Base-by-base conservation (phyloP, 2,113 vertebrate species). In the Epinephelus moara region DNA sequence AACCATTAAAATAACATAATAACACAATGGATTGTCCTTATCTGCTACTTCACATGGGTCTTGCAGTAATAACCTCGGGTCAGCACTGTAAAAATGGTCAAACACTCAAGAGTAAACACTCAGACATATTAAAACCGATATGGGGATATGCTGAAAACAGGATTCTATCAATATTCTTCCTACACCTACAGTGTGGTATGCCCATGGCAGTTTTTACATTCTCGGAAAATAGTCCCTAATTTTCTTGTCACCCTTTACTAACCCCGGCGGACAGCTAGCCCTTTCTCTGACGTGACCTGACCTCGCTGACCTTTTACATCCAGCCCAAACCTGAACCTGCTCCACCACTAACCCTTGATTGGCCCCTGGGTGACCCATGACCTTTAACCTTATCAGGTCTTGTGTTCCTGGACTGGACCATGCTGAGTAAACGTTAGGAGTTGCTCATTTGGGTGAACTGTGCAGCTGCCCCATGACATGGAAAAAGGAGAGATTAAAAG, bases 301-400 rank as follows among this genome's bases (percentile, higher is more conserved):
- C 80, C 85, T 15, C 6, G 0, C 37, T 88, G 70, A 77, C 86
- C 85, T 87, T 69, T 77, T 80, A 68, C 70, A 47, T 76, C 74
- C 69, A 68, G 61, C 67, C 71, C 80, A 87, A 91, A 91, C 81
- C 85, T 88, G 82, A 89, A 90, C 87, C 91, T 74, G 81, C 81
- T 72, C 60, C 52, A 63, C 47, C 60, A 56, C 81, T 82, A 80
- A 89, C 74, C 70, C 53, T 75, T 90, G 75, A 84, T 84, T 89
- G 80, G 80, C 83, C 85, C 70, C 76, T 84, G 64, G 52, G 75
- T 90, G 90, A 91, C 85, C 85, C 19, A 11, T 81, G 85, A 89
- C 85, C 90, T 89, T 81, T 91, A 57, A 89, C 85, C 88, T 78
- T 40, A 55, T 89, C 66, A 50, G 75, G 49, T 60, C 60, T 63